phyloP scores from a whole-genome alignment of 2,797 vertebrate genomes.

The Cryptoblepharus egeriae region DNA sequence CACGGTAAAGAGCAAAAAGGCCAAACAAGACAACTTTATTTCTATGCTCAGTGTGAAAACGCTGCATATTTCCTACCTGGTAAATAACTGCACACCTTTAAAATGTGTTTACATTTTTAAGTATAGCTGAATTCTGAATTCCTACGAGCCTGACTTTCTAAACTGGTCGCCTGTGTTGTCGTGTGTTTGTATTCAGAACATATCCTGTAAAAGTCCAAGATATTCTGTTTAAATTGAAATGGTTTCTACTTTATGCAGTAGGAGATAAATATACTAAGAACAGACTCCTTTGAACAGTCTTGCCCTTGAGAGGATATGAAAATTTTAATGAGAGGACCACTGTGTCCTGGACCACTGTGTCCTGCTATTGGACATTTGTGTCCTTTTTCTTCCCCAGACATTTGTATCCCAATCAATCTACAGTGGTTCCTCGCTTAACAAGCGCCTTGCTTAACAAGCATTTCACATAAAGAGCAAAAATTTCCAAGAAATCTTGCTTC shows the following conservation, averaged over 20 bases:
- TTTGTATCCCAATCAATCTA: too few relatives aligned
- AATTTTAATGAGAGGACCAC: neutral
- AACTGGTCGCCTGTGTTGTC: conserved; percentile 47
- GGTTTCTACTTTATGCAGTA: conserved; percentile 9
- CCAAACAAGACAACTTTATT: neutral
- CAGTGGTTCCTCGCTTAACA: too few relatives aligned
- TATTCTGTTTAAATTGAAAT: conserved; percentile 16
- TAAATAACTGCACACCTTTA: conserved; percentile 16
- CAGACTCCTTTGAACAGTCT: neutral
- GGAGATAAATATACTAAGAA: neutral
- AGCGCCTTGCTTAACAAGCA: too few relatives aligned
- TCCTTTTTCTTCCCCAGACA: too few relatives aligned
- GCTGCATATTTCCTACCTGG: conserved; percentile 11
- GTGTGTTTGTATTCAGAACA: conserved; percentile 25
- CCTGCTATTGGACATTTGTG: too few relatives aligned
- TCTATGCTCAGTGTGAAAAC: conserved; percentile 17
- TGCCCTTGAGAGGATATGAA: neutral
- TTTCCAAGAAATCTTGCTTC: too few relatives aligned
- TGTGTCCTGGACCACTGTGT: too few relatives aligned
- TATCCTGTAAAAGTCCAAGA: neutral
- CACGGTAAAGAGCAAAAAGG: conserved; percentile 7
- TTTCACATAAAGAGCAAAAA: too few relatives aligned
- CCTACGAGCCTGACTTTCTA: neutral
- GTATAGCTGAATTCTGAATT: conserved; percentile 44
- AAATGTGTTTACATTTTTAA: conserved; percentile 19